Conservation (phyloP, 2,797 vertebrate genomes). For the Pampus argenteus region DNA sequence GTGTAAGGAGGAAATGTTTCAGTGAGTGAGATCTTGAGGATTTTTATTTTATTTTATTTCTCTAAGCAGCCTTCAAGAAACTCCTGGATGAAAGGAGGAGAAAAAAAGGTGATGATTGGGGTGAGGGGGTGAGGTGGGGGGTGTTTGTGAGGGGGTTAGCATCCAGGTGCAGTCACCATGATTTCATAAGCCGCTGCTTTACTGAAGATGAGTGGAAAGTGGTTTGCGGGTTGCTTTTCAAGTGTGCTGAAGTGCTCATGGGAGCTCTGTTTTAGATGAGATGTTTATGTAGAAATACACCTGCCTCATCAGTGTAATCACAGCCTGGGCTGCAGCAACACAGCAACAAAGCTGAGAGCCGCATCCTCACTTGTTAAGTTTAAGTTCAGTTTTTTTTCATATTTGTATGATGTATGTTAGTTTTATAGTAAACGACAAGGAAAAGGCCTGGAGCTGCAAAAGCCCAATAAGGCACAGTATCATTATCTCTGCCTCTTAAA, state of each 20-base stretch:
- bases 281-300: conserved; percentile 36
- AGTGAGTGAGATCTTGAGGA: not conserved
- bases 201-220: conserved; percentile 22
- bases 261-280: conserved; percentile 19
- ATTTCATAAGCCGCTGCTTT: conserved; percentile 19
- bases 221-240: conserved; percentile 29
- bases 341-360: not conserved
- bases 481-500: conserved; percentile 44
- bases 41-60: not conserved
- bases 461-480: conserved; percentile 16
- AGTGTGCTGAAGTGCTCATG: conserved; percentile 43
- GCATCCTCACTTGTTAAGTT: not conserved
- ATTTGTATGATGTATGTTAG: not conserved
- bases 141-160: no score
- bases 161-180: conserved; percentile 51
- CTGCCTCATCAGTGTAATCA: conserved; percentile 37
- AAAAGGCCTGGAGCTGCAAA: not conserved
- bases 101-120: not conserved
- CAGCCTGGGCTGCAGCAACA: conserved; percentile 8
- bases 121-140: no score
- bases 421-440: conserved; percentile 16
- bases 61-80: conserved; percentile 3
- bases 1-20: conserved; percentile 35
- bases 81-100: not conserved
- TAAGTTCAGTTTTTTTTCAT: not conserved